Evolutionary conservation across 2,113 vertebrate species (phyloP).

Genomic region (Egretta garzetta): DNA sequence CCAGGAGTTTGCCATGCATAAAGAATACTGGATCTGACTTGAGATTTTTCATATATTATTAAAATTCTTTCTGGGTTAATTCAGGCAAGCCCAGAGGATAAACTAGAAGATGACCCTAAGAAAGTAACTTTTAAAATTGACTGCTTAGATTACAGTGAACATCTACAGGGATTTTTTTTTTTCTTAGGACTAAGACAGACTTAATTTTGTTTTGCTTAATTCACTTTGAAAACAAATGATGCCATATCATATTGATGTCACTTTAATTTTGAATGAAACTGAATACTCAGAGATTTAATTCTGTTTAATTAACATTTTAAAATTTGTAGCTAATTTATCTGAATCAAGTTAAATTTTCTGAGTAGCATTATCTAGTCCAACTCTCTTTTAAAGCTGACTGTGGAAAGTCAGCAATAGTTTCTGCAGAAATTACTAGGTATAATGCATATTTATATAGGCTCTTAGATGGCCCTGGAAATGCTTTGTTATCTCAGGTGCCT

Average conservation of each 20-base stretch:
- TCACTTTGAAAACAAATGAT: background rate
- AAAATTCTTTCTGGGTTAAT: background rate
- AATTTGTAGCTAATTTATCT: background rate
- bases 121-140: background rate
- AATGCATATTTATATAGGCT: background rate
- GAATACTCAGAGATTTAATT: background rate
- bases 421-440: background rate
- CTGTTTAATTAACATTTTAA: background rate
- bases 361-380: background rate
- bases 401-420: background rate
- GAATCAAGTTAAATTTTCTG: background rate
- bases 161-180: background rate
- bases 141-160: background rate
- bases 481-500: background rate
- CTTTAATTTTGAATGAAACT: background rate
- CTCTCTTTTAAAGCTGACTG: background rate
- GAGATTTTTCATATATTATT: background rate
- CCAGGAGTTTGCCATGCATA: background rate
- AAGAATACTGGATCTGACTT: background rate
- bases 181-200: background rate
- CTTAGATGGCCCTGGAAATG: background rate
- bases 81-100: background rate
- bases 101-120: background rate
- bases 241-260: background rate
- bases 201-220: background rate